Evolutionary conservation across 1,140 invertebrate species (phyloP).

Genomic region (Drosophila sulfurigaster): DNA sequence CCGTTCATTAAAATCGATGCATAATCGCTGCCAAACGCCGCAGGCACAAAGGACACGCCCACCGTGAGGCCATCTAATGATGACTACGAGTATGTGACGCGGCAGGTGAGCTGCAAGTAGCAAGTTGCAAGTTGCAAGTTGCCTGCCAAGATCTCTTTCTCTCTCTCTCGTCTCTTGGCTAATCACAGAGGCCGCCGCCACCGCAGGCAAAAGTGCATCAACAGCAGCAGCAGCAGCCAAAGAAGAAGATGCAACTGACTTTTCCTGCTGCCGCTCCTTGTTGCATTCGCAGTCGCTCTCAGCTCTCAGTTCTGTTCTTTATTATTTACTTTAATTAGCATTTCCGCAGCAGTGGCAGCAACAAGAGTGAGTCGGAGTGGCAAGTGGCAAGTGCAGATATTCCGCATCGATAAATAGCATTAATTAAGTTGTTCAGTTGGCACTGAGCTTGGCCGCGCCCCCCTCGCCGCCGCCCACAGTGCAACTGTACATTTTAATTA

Average conservation of each 20-base stretch:
- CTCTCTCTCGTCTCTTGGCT: slow-evolving; percentile 31
- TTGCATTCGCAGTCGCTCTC: neutral
- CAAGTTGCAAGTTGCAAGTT: slow-evolving; percentile 57
- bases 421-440: slow-evolving; percentile 80
- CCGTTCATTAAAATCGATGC: slow-evolving; percentile 55
- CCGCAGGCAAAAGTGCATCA: neutral
- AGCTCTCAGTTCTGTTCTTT: slow-evolving; percentile 29
- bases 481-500: slow-evolving; percentile 65
- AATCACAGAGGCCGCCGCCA: slow-evolving; percentile 74
- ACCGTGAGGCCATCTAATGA: slow-evolving; percentile 58
- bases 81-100: slow-evolving; percentile 45
- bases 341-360: slow-evolving; percentile 54
- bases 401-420: slow-evolving; percentile 80
- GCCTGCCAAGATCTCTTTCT: no score
- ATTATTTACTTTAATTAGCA: slow-evolving; percentile 82
- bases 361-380: slow-evolving; percentile 7
- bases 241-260: neutral
- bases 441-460: slow-evolving; percentile 49
- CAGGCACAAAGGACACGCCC: slow-evolving; percentile 70
- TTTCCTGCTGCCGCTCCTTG: slow-evolving; percentile 2
- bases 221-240: slow-evolving; percentile 35
- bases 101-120: slow-evolving; percentile 47
- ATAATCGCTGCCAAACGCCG: slow-evolving; percentile 32
- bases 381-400: slow-evolving; percentile 60
- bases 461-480: slow-evolving; percentile 32